Evolutionary conservation across 2,888 invertebrate genomes (phyloP), one percentile per base, ranked within the genome.

Genomic region (Chaitophorus viminalis): DNA sequence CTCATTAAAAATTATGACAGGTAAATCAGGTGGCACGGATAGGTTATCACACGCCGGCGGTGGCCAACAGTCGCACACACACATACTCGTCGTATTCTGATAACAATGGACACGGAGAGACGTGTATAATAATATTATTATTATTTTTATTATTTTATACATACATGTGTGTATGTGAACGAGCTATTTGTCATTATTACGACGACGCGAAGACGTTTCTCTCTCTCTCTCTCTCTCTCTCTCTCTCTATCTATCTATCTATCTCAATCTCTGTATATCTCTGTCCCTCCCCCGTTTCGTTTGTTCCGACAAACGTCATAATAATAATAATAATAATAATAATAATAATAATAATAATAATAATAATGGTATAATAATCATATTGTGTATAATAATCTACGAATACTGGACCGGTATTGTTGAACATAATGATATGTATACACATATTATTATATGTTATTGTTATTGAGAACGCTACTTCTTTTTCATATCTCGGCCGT

Each of bases 1-100:
- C 81, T 87, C 79, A 87, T 87, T 87, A 87, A 79, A 81, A 87
- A 81, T 87, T 87, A 87, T 87, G 87, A 87, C 87, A 87, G 87
- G 87, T 81, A 87, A 81, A 87, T 87, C 87, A 87, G 87, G 81
- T 81, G 74, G 86, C 60, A 39, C 36, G 86, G 46, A 74, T 54
- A 39, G 87, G 87, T 87, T 87, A 87, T 87, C 87, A 87, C 74
- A 87, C 87, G 72, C 72, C 65, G 81, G 60, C 72, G 81, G 87
- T 81, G 79, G 86, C 78, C 77, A 65, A 31, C 76, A n/a, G 65
- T 65, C 75, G 29, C 74, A 46, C 60, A 82, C 54, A 29, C 54
- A 54, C 54, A 29, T 36, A 54, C 65, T 31, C 46, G 18, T 9
- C 18, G 77, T 21, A 14, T 79, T 74, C 36, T 39, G 78, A 87